Base-by-base conservation (phyloP, 2,113 vertebrate species). In the Hyperopisus bebe region DNA sequence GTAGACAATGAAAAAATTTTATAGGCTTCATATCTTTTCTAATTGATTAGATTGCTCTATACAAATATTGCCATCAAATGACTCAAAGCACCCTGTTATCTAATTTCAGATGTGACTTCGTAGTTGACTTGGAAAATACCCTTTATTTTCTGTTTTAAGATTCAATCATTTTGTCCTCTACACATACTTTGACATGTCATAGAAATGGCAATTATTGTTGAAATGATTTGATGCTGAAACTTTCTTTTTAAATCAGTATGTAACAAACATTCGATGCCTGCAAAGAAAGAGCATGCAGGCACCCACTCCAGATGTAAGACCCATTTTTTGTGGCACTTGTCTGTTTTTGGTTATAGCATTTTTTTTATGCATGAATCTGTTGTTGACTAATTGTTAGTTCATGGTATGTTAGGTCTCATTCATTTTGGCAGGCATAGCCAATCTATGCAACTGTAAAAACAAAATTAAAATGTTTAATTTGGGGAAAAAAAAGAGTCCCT, bases 401-500 rank as follows among this genome's bases (percentile, higher is more conserved):
- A 42, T 80, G 15, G n/a, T 58, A 42, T 35, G 42, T 88, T 15
- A n/a, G 21, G 11, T 47, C 24, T 88, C 5, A 13, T 70, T 27
- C 24, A 15, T n/a, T 58, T 88, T 70, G 19, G 9, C 15, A 70
- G 35, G 58, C 58, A 47, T 77, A 51, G 74, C 47, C 48, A 82
- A 53, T 83, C 88, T 80, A 89, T 89, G 27, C 88, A 82, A 55
- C 48, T 55, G 88, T 80, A 77, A 31, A 88, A 17, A 74, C 44
- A n/a, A 48, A 15, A 74, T 50, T 70, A 77, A 74, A 88, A 89
- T 17, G 85, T 87, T 87, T 87, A 47, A 48, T 31, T 53, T 39
- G 55, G 55, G 70, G 42, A 5, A 0, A 44, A 31, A 17, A 19
- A 19, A 19, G 2, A 2, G 35, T 42, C 2, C 74, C 35, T 42